These are phyloP conservation scores for Pluvialis apricaria DNA, from an alignment of 2,113 vertebrate species.

Conservation along the genomic window DNA sequence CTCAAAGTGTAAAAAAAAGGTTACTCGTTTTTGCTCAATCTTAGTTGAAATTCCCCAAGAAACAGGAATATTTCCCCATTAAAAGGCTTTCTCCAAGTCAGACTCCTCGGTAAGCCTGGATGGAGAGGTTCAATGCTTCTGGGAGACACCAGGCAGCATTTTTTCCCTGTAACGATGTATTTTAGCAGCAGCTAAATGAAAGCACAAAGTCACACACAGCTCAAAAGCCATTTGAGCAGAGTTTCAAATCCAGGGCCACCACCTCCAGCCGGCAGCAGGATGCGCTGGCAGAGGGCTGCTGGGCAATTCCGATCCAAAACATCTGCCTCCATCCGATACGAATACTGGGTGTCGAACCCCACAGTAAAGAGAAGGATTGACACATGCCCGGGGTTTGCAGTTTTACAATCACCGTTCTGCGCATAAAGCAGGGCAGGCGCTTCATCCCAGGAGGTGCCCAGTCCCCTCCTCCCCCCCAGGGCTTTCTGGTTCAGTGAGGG, in stretches of 20 bases:
- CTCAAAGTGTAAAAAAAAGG: no score
- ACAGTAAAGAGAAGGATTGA: background rate
- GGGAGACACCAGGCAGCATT: background rate
- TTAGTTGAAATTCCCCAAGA: background rate
- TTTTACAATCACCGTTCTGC: background rate
- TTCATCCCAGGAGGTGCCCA: background rate
- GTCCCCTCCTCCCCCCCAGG: background rate
- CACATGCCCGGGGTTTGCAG: background rate
- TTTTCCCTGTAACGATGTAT: fast-evolving
- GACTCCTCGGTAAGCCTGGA: background rate
- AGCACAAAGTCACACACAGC: background rate
- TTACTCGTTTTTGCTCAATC: background rate
- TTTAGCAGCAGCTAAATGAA: background rate
- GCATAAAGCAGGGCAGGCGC: background rate
- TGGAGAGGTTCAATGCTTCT: background rate
- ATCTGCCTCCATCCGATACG: background rate
- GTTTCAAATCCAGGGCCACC: background rate
- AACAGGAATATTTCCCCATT: background rate
- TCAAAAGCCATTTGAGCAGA: background rate
- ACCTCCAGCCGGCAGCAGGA: background rate
- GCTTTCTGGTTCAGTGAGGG: background rate
- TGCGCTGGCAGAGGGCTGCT: background rate
- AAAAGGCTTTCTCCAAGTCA: background rate
- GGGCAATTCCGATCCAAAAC: background rate
- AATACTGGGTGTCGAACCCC: background rate